phyloP scores from a whole-genome alignment of 2,113 vertebrate species.

The Hydrochoerus hydrochaeris region DNA sequence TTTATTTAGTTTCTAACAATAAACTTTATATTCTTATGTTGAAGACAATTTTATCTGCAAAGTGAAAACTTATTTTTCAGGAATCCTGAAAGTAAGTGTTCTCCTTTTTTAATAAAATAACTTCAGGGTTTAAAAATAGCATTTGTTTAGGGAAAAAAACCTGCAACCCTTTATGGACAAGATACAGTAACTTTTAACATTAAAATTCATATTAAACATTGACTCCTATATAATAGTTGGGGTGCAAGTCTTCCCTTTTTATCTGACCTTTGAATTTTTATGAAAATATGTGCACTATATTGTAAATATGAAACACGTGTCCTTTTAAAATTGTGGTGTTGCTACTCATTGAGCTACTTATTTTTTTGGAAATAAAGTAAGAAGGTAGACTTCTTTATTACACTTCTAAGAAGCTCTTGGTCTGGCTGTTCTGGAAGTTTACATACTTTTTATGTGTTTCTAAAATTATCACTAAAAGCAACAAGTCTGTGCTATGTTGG shows the following conservation, averaged over 20 bases:
- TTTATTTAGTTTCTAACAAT: background rate
- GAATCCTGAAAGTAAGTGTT: background rate
- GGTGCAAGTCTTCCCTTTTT: background rate
- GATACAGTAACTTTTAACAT: background rate
- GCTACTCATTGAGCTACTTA: background rate
- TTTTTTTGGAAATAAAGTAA: background rate
- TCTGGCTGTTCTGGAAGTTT: background rate
- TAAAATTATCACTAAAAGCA: background rate
- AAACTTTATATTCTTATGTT: conserved; percentile 13
- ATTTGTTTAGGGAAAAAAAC: background rate
- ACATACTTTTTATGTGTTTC: background rate
- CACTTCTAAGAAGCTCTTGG: background rate
- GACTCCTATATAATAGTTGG: background rate
- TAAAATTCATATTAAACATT: background rate
- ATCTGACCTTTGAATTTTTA: conserved; percentile 13
- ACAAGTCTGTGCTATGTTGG: background rate
- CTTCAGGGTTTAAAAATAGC: background rate
- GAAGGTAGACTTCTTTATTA: background rate
- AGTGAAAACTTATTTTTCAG: background rate
- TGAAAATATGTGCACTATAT: background rate
- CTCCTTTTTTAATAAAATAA: conserved; percentile 19
- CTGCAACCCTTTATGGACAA: background rate
- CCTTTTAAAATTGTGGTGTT: background rate
- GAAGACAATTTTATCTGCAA: background rate
- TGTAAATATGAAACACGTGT: background rate